These are phyloP conservation scores for Torymus aiolomorphi DNA, from an alignment of 2,888 invertebrate genomes.

Conservation along the genomic window DNA sequence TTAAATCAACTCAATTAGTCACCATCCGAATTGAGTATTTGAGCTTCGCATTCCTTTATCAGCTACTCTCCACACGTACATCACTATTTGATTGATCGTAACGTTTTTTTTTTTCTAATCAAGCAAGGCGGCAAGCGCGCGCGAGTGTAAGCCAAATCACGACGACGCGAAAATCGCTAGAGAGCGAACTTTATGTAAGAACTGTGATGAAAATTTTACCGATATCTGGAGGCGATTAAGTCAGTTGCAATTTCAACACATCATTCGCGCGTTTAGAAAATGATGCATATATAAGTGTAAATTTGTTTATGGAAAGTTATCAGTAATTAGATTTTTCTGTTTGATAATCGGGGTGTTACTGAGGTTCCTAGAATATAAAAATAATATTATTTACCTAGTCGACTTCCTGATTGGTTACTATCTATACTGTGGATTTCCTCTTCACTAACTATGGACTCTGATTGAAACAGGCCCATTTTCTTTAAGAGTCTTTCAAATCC, in stretches of 20 bases:
- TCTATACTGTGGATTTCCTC: constrained; percentile 62
- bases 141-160: constrained; percentile 2
- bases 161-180: not conserved
- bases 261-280: not conserved
- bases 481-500: constrained; percentile 84
- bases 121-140: not conserved
- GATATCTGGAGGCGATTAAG: too few species aligned
- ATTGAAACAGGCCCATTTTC: constrained; percentile 78
- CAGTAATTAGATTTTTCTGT: too few species aligned
- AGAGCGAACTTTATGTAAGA: too few species aligned
- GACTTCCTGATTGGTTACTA: constrained; percentile 61
- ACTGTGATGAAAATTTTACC: too few species aligned
- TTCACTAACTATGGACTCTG: constrained; percentile 76
- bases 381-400: constrained; percentile 58
- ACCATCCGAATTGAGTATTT: constrained; percentile 44
- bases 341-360: too few species aligned
- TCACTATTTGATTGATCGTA: constrained; percentile 54
- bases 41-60: constrained; percentile 50
- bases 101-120: constrained; percentile 36
- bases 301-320: constrained; percentile 1
- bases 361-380: not conserved
- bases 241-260: too few species aligned
- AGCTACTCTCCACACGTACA: constrained; percentile 41
- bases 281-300: not conserved
- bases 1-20: constrained; percentile 58